Evolutionary conservation across 2,113 vertebrate genomes (phyloP), one percentile per base, ranked within the genome.

Genomic region (Chamaea fasciata): DNA sequence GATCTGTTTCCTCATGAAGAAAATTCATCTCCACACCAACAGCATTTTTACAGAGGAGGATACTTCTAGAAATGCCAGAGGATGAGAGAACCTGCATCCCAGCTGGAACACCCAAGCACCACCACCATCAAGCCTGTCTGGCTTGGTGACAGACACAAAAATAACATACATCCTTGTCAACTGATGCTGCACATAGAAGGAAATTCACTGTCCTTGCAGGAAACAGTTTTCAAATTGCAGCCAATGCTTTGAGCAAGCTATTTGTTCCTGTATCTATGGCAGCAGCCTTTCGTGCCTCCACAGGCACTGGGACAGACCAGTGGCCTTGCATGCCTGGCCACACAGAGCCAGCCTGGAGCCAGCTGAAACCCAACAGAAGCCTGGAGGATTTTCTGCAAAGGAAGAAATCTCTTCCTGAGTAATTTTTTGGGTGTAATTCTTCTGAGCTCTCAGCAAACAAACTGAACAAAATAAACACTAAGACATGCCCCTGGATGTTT

Each of bases 61-160:
- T 31, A 59, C 3, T 30, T n/a, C 42, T 30, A 41, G 70, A 76
- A 85, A 69, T 13, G 53, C 33, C 90, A 64, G 14, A 39, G 50
- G 53, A 62, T 0, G 1, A 59, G 33, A 70, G 41, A 0, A 0
- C 27, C 53, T 23, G 13, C 69, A 55, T 14, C 74, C 50, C 69
- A 24, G 7, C 1, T 57, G 52, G 55, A 70, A 62, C 27, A 52
- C 35, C 28, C 3, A 4, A 78, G 60, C 76, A 64, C 3, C 56
- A 64, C 17, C 63, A 77, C 23, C 47, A 74, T 22, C 35, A 65
- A 11, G 23, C 15, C 44, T 70, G 33, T 39, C 42, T 55, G 64
- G 42, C 39, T 53, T 30, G 37, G 37, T 50, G 49, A 50, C 49
- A 50, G 49, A 26, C 49, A 26, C 6, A 55, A 70, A 62, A 60